Evolutionary conservation across 2,797 vertebrate species (phyloP).

Genomic region (Odontamblyopus rebecca): DNA sequence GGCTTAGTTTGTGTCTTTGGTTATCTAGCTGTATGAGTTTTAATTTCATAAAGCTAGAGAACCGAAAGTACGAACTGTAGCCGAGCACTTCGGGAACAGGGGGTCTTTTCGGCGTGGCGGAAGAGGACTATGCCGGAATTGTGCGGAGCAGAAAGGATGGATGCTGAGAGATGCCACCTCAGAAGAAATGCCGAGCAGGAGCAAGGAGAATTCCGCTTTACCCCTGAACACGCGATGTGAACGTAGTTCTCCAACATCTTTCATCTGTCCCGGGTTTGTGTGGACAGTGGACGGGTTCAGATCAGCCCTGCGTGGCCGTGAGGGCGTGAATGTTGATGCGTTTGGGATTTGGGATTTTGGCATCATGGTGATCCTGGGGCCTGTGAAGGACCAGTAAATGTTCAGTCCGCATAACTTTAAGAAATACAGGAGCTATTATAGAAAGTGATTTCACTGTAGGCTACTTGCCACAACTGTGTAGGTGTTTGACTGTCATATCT

Average conservation of each 20-base stretch:
- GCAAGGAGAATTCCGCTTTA: conserved; percentile 4
- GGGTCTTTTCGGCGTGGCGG: conserved; percentile 53
- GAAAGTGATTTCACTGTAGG: conserved; percentile 16
- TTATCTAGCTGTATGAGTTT: conserved; percentile 99
- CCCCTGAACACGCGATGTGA: conserved; percentile 12
- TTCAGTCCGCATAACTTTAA: conserved; percentile 36
- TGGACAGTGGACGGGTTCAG: conserved; percentile 20
- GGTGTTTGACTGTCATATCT: conserved; percentile 59
- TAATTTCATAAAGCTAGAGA: conserved; percentile 99
- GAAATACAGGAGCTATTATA: not conserved
- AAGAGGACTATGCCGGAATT: conserved; percentile 42
- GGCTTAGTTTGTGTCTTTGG: conserved; percentile 96
- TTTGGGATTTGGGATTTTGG: conserved; percentile 29
- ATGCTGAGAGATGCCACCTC: conserved; percentile 56
- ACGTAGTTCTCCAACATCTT: conserved; percentile 8
- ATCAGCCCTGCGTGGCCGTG: conserved; percentile 31
- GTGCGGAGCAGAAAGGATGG: conserved; percentile 43
- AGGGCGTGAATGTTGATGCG: conserved; percentile 45
- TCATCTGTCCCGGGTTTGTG: conserved; percentile 19
- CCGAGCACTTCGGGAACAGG: conserved; percentile 74
- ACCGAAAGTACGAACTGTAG: conserved; percentile 93
- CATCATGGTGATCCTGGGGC: conserved; percentile 46
- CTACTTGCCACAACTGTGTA: conserved; percentile 61
- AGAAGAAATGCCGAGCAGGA: conserved; percentile 25
- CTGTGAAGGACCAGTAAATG: conserved; percentile 32